A percentile compares a stretch with the other conserved stretches of the same genome.
Conservation (phyloP, 2,888 invertebrate genomes). For the Melipona bicolor region DNA sequence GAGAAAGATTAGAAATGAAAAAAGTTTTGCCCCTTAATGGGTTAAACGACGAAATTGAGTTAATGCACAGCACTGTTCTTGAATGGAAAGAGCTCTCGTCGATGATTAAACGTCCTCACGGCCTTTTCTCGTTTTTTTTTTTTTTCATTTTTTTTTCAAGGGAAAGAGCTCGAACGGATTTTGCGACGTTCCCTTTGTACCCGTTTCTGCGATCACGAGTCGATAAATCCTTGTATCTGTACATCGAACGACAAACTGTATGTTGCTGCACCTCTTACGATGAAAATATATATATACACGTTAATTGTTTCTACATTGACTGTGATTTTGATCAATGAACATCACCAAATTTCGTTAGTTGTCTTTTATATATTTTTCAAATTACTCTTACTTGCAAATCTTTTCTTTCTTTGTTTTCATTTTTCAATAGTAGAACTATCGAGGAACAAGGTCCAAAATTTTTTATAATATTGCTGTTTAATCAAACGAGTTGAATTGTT, state of each 20-base stretch:
- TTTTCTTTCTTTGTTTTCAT: no score
- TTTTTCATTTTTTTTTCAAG: neutral
- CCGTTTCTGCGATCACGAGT: conserved; percentile 58
- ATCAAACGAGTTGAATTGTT: no score
- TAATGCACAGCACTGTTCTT: conserved; percentile 49
- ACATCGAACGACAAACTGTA: conserved; percentile 70
- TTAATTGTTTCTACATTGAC: conserved; percentile 59
- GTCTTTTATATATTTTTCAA: no score
- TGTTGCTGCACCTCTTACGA: conserved; percentile 66
- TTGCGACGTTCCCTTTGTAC: conserved; percentile 63
- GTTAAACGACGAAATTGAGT: neutral
- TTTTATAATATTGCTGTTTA: no score
- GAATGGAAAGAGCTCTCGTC: conserved; percentile 8
- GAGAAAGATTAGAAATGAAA: no score
- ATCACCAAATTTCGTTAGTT: neutral
- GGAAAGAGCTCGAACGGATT: conserved; percentile 43
- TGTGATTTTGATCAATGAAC: conserved; percentile 18
- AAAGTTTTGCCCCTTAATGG: no score
- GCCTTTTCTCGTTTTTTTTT: conserved; percentile 30
- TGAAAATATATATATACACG: conserved; percentile 67
- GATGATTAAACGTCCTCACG: conserved; percentile 38
- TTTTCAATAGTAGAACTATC: no score
- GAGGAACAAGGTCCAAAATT: no score
- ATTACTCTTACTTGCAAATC: no score
- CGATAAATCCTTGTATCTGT: conserved; percentile 63